Percentiles rank a stretch among this genome's conserved stretches.
These are phyloP conservation scores for Halictus rubicundus DNA, from an alignment of 1,140 invertebrate species.

Conservation along the genomic window DNA sequence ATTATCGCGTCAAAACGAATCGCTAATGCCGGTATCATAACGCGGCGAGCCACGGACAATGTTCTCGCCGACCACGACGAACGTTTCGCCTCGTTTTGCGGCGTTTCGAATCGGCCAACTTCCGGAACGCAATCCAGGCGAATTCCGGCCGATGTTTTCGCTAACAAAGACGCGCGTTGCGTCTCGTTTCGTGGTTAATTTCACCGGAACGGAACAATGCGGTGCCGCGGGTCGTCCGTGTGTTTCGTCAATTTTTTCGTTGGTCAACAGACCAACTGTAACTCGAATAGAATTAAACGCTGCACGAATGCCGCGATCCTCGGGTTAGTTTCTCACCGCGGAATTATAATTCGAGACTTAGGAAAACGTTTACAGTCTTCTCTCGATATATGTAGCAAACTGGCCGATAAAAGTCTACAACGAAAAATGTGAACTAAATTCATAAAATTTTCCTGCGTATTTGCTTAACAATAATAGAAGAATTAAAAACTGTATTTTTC, in stretches of 20 bases:
- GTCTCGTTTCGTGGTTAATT: conserved; percentile 1
- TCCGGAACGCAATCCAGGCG: neutral
- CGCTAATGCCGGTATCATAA: neutral
- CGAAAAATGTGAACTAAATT: too few species aligned
- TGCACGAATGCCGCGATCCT: neutral
- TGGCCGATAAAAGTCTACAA: too few species aligned
- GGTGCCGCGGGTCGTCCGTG: neutral
- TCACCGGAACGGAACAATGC: neutral
- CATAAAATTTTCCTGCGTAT: too few species aligned
- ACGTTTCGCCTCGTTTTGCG: neutral
- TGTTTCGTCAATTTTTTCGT: neutral
- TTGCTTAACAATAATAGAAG: too few species aligned
- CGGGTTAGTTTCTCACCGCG: too few species aligned
- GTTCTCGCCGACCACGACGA: neutral
- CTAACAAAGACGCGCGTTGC: conserved; percentile 5
- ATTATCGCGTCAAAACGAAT: neutral
- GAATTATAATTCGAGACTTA: too few species aligned
- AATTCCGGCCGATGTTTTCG: neutral
- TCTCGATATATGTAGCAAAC: too few species aligned
- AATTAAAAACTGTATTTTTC: too few species aligned
- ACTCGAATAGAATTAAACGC: neutral
- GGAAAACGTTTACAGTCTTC: too few species aligned
- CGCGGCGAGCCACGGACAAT: neutral
- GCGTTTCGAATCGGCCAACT: neutral
- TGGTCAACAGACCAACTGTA: neutral